Evolutionary conservation across 2,888 invertebrate species (phyloP), one percentile per base, ranked within the genome.

Genomic region (Andrena fulva): DNA sequence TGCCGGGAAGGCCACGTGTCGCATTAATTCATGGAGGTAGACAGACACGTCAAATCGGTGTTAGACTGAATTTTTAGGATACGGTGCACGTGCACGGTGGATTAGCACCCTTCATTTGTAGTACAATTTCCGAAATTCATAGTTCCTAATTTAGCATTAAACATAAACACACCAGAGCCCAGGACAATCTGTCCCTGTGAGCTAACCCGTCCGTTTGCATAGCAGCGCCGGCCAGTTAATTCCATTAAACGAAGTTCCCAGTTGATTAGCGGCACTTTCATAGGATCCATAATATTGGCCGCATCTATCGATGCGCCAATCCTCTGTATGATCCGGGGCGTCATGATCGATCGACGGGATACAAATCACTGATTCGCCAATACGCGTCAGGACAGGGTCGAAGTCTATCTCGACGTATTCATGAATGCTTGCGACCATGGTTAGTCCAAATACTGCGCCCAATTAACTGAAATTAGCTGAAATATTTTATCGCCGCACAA

Each of bases 241-340:
- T 33, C 56, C 20, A 42, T 59, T 64, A 48, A 68, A 72, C 59
- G 67, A 82, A 81, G 77, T 77, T 81, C 71, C 35, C 42, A 12
- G 42, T 72, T 64, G 77, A 82, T 82, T 48, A 72, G 52, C 27
- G 77, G 68, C 66, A 82, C 77, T 82, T 82, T 81, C 64, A 24
- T 59, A 71, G 68, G 64, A 29, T 54, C 67, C 72, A 77, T 82
- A 81, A 82, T 72, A 77, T 68, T 56, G 27, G 42, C 8, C 54
- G 8, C 35, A 10, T 1, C 54, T 29, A 59, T 77, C 63, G 56
- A 64, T 52, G 56, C 20, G 35, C 7, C 35, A 10, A 1, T 20
- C 50, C 2, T 16, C 52, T 5, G 10, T 52, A 63, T 33, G 48
- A 62, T 35, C 29, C 77, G 2, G 12, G 50, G 20, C 69, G 31